A percentile compares a stretch with the other conserved stretches of the same genome.
These are phyloP conservation scores for Brachyalestes nurse DNA, from an alignment of 2,797 vertebrate species.

Conservation along the genomic window DNA sequence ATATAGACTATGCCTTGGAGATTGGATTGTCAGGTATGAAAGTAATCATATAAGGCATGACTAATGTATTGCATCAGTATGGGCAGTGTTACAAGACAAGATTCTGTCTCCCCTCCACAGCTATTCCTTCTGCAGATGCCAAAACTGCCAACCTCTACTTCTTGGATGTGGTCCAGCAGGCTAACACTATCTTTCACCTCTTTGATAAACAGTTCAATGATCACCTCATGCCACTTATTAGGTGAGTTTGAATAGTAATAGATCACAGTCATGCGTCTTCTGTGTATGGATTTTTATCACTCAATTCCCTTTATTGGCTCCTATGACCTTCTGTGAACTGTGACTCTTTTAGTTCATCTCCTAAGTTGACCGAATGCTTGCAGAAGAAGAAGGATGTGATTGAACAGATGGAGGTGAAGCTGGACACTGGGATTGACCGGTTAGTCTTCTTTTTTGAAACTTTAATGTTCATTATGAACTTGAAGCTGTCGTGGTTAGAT, in stretches of 20 bases:
- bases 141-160: slow-evolving; percentile 98
- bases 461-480: neutral
- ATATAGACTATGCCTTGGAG: slow-evolving; percentile 98
- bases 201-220: slow-evolving; percentile 99
- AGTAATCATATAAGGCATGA: neutral
- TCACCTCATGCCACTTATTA: slow-evolving; percentile 98
- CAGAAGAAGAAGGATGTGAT: slow-evolving; percentile 99
- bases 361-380: slow-evolving; percentile 96
- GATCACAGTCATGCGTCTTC: neutral
- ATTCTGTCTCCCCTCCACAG: slow-evolving; percentile 69
- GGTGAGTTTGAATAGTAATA: slow-evolving; percentile 75
- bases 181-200: slow-evolving; percentile 99
- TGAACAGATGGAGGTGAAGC: slow-evolving; percentile 98
- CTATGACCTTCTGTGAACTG: slow-evolving; percentile 24
- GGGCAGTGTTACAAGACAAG: slow-evolving; percentile 3
- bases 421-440: slow-evolving; percentile 97
- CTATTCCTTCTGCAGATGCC: slow-evolving; percentile 95
- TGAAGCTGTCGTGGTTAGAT: neutral
- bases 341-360: slow-evolving; percentile 86
- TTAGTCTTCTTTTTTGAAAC: slow-evolving; percentile 64
- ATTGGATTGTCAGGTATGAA: slow-evolving; percentile 92
- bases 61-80: neutral
- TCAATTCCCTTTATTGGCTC: neutral
- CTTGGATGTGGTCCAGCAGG: slow-evolving; percentile 97
- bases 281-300: neutral